Base-by-base conservation (phyloP, 2,797 vertebrate genomes). In the Pogoniulus pusillus region DNA sequence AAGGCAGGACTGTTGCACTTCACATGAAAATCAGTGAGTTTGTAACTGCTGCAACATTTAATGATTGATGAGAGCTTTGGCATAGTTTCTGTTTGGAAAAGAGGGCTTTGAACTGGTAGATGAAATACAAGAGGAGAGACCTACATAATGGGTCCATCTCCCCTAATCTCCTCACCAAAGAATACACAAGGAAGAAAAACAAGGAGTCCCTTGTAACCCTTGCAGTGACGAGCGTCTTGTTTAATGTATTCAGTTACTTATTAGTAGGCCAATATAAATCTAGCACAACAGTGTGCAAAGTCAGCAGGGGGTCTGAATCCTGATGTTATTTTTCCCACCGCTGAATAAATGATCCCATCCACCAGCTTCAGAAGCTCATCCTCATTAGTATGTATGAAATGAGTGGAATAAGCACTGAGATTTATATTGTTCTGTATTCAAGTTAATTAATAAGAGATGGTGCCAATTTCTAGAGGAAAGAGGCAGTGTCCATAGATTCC, bases 311-410 rank as follows among this genome's bases (percentile, higher is more conserved):
- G 70, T 90, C 90, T 85, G 87, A 94, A 93, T 90, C 91, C 93
- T 93, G 89, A 87, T 92, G 90, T 91, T 96, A 86, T 96, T 95
- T 96, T 95, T 90, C 93, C 95, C 90, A 94, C 82, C n/a, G 2
- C 88, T 94, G 92, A 95, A 97, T 96, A 95, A 96, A 96, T 96
- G 93, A 97, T 95, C 92, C 89, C 75, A 82, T 82, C 81, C 77
- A 94, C 85, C 82, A 94, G 70, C 85, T 92, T 89, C 51, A 29
- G 79, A 92, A 49, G 29, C 69, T 90, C 26, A 12, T 83, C 94
- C 95, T 97, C 86, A 95, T 98, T 97, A 97, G 94, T 94, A 97
- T 97, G 93, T 82, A 97, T 93, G 96, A 96, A 95, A 92, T 85
- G 87, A 97, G 82, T 23, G 34, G 78, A 96, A 93, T 93, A 92